Base-by-base conservation (phyloP, 1,140 invertebrate genomes). In the Scaptodrosophila lebanonensis region DNA sequence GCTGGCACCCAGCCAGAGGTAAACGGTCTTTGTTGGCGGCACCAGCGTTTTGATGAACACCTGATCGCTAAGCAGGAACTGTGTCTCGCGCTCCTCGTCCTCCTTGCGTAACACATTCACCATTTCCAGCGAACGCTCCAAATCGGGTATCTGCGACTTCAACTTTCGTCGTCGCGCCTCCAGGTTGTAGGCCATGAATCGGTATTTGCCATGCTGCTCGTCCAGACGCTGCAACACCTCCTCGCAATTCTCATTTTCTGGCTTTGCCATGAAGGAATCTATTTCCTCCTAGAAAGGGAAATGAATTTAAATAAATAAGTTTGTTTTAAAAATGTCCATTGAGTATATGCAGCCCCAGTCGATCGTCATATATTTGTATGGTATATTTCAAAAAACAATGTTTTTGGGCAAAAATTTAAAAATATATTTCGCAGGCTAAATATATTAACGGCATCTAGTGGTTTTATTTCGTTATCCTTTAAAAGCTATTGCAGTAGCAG, bases 1-100 rank as follows among this genome's bases (percentile, higher is more conserved):
- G 90, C 98, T 99, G 15, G 98, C 98, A 17, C 98, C 98, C 48
- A 99, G 89, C 97, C 98, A 99, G n/a, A 99, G 89, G 83, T 94
- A 97, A 9, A 99, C 97, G 87, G 92, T 97, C 68, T 98, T 92
- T 13, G 96, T 97, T 4, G 97, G 96, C 71, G 96, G 93, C 63
- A 96, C 91, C 82, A 95, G 90, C 20, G 92, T 93, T 84, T 97
- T 97, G 3, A 96, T 92, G 88, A 95, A 99, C 12, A 99, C 93
- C 89, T 98, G 96, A 86, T 99, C 97, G 52, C 97, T 98, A 3
- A 99, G 88, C 65, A 98, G 88, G 89, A 98, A 99, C 63, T 97
- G 93, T 1, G 96, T 97, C 85, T 97, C 93, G 58, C 96, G 89
- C 62, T 94, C 91, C 57, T 94, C 92, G 73, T 95, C 93, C 86